A percentile compares a stretch with the other conserved stretches of the same genome.
phyloP scores from a whole-genome alignment of 1,140 invertebrate genomes.

The Brachionus manjavacas region DNA sequence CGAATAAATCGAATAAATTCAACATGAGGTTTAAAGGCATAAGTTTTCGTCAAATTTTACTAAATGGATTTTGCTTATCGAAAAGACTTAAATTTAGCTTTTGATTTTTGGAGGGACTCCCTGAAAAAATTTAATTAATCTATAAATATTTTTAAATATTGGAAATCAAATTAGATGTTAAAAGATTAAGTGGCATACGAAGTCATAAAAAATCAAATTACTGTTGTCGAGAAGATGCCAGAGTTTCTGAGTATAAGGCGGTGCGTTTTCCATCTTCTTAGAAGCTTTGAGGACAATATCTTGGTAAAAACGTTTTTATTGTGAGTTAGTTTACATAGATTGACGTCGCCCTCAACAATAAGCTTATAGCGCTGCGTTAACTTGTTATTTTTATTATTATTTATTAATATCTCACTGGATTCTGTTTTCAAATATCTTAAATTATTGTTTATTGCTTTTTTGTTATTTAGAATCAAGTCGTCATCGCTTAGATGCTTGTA shows the following conservation, averaged over 20 bases:
- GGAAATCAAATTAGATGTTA: background rate
- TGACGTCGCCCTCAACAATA: slow-evolving; percentile 69
- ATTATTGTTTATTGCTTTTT: background rate
- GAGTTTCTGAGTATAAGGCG: slow-evolving; percentile 67
- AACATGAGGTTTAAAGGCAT: no score
- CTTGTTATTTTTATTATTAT: slow-evolving; percentile 22
- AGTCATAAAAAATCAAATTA: slow-evolving; percentile 56
- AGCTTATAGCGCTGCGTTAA: slow-evolving; percentile 64
- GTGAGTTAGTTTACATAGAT: slow-evolving; percentile 73
- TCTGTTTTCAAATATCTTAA: background rate
- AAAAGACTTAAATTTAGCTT: no score
- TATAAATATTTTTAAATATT: no score
- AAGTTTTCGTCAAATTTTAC: no score
- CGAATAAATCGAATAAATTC: no score
- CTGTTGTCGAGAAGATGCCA: slow-evolving; percentile 71
- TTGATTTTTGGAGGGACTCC: no score
- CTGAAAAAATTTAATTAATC: no score
- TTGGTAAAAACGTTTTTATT: slow-evolving; percentile 74
- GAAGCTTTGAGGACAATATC: slow-evolving; percentile 72
- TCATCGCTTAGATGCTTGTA: background rate
- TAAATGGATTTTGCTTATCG: no score
- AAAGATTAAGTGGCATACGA: background rate
- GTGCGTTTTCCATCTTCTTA: slow-evolving; percentile 74
- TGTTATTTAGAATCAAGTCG: background rate
- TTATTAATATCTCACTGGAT: slow-evolving; percentile 4